Evolutionary conservation across 2,797 vertebrate genomes (phyloP), one percentile per base, ranked within the genome.

Genomic region (Clamator glandarius): DNA sequence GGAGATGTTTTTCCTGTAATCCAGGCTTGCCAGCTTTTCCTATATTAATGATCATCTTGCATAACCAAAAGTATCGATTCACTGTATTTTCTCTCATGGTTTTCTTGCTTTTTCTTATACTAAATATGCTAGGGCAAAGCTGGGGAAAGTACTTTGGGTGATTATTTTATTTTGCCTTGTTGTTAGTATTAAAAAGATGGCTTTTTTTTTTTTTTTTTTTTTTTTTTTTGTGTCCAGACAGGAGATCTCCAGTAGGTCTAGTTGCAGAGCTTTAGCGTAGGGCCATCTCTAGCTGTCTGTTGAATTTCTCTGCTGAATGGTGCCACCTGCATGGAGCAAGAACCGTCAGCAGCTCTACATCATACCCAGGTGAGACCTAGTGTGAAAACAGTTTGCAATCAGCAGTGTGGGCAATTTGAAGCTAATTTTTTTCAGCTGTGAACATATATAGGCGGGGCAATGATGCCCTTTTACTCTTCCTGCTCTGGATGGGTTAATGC

Each of bases 401-500:
- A 82, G 31, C 62, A 42, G 24, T 3, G 0, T 9, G 48, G 28
- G n/a, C 51, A 59, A 20, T 15, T 80, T 28, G n/a, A 57, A 54
- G 35, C 3, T 4, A 26, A 0, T 36, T 15, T 70, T 70, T 70
- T 88, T 75, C 13, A 12, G 10, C 54, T 57, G 41, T 64, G 57
- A 84, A 41, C 8, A 48, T 1, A 15, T 0, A 1, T 4, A 9
- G 36, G 5, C n/a, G 29, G 39, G 39, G 16, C 35, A 74, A 51
- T 9, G 18, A 17, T 39, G 50, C 7, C 13, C 1, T 63, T 41
- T 25, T 48, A 16, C 24, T 63, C 8, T 41, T 31, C 6, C 20
- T 86, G 41, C 15, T 9, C 4, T 51, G 31, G 7, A 0, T 35
- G 13, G 48, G 23, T 12, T 41, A 1, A 2, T 5, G 6, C 17